Base-by-base conservation (phyloP, 2,888 invertebrate genomes). In the Lobophora halterata region DNA sequence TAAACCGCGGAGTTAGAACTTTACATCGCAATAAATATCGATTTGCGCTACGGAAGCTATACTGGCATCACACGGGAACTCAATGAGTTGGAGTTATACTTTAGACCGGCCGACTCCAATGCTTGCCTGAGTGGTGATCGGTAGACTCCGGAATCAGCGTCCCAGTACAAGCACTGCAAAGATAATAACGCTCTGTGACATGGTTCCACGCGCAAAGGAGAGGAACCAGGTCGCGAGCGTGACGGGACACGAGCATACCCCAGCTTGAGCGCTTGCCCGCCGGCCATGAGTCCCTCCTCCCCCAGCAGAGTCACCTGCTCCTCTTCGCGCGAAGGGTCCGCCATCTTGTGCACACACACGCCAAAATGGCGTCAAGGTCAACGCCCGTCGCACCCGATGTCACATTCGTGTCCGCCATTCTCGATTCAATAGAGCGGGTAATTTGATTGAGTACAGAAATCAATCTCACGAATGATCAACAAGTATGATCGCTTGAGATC, bases 211-310 rank as follows among this genome's bases (percentile, higher is more conserved):
- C 70, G 70, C 57, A 52, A 55, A 51, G 61, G 60, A 61, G 71
- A 76, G 74, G 79, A 78, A 66, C 72, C 79, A 69, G 61, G 70
- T 69, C 77, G 43, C 55, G 49, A 63, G 77, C 76, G 71, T 53
- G 62, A 67, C 36, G 64, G 68, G 71, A 65, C 68, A 58, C 21
- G 72, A 65, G 91, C 92, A 95, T 96, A 98, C 98, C 98, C 98
- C 89, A 98, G 92, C 90, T 97, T 97, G 85, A 97, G 93, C 89
- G 97, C 96, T 91, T 97, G 97, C 89, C 97, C 97, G 86, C 96
- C 95, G 77, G 96, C 95, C 85, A 95, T 92, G 79, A 96, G 93
- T 75, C 94, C 96, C 90, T 98, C 98, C 89, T 98, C 98, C 85
- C 97, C 97, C 79, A 98, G 93, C 77, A 98, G 93, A 68, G 97